Evolutionary conservation across 2,888 invertebrate species (phyloP).

Genomic region (Tenthredo scrophulariae): DNA sequence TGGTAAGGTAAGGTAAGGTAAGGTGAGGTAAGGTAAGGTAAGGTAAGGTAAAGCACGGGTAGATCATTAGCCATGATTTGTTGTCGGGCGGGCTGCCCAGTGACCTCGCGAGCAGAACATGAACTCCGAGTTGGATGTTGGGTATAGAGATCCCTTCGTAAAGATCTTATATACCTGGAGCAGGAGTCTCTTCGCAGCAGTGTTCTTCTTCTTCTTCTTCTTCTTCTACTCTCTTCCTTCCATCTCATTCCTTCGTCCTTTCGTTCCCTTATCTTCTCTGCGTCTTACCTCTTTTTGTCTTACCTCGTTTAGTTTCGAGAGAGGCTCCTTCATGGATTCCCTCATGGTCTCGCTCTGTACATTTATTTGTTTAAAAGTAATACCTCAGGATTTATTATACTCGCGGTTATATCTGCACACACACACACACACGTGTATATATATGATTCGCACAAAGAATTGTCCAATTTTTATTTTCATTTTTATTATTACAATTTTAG

Average conservation of each 20-base stretch:
- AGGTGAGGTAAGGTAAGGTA: conserved; percentile 69
- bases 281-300: conserved; percentile 8
- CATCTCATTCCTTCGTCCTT: conserved; percentile 14
- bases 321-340: not conserved
- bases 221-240: not conserved
- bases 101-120: conserved; percentile 74
- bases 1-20: conserved; percentile 26
- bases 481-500: too few relatives aligned
- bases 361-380: conserved; percentile 10
- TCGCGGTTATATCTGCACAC: too few relatives aligned
- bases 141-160: conserved; percentile 46
- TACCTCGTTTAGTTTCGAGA: not conserved
- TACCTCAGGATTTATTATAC: conserved; percentile 3
- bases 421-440: too few relatives aligned
- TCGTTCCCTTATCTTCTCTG: conserved; percentile 17
- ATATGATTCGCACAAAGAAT: too few relatives aligned
- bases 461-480: too few relatives aligned
- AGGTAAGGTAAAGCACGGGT: conserved; percentile 71
- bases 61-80: conserved; percentile 79
- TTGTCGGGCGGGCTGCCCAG: conserved; percentile 77
- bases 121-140: conserved; percentile 66
- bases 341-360: not conserved
- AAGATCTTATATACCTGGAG: conserved; percentile 46
- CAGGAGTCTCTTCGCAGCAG: conserved; percentile 16
- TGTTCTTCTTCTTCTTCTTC: conserved; percentile 25